Evolutionary conservation across 2,797 vertebrate genomes (phyloP).

Genomic region (Sparus aurata): DNA sequence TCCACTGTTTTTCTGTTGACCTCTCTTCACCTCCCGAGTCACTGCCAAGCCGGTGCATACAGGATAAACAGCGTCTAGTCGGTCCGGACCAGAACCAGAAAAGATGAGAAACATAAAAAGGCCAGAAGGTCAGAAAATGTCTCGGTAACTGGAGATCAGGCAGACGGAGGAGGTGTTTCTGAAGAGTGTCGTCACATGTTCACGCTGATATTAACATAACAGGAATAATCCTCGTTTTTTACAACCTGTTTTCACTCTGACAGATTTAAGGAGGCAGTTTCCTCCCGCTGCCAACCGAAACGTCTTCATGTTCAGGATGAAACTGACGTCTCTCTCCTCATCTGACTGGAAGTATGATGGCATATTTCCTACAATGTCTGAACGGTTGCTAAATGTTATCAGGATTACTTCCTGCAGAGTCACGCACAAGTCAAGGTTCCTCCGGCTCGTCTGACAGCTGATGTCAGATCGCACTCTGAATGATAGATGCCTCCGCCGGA

Average conservation of each 20-base stretch:
- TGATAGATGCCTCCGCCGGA: slow-evolving; percentile 32
- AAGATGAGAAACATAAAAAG: too few species aligned
- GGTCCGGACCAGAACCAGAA: too few species aligned
- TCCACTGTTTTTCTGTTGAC: too few species aligned
- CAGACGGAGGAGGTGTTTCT: too few species aligned
- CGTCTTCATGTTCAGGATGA: not conserved
- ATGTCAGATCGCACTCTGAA: slow-evolving; percentile 41
- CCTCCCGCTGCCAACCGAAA: not conserved
- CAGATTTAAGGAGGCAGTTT: not conserved
- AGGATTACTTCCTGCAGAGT: slow-evolving; percentile 20
- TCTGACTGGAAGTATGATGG: not conserved
- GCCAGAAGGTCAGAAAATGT: too few species aligned
- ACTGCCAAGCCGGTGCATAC: too few species aligned
- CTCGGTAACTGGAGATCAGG: too few species aligned
- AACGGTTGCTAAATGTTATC: slow-evolving; percentile 2
- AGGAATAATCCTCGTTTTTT: not conserved
- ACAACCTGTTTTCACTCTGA: not conserved
- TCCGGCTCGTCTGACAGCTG: slow-evolving; percentile 34
- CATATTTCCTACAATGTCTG: not conserved
- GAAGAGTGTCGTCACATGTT: too few species aligned
- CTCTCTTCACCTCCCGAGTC: too few species aligned
- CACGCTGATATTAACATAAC: not conserved
- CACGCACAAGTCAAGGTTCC: slow-evolving; percentile 41
- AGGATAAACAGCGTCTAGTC: too few species aligned
- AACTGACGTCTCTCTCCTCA: not conserved